A percentile compares a stretch with the other conserved stretches of the same genome.
Evolutionary conservation across 2,113 vertebrate genomes (phyloP).

Genomic region (Cardinalis cardinalis): DNA sequence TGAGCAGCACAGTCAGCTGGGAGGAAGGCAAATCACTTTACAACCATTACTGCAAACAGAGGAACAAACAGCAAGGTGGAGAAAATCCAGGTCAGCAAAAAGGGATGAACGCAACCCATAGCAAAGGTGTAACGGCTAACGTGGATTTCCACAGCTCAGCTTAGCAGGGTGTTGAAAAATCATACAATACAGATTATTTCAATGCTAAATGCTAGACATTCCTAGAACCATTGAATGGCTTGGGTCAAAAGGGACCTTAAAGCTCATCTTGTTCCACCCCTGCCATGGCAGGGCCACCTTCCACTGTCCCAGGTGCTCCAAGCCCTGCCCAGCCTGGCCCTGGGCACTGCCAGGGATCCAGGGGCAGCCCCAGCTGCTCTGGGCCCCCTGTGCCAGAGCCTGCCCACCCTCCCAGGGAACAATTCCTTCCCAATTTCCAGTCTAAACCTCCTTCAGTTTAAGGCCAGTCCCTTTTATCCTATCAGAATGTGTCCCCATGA

Average conservation of each 20-base stretch:
- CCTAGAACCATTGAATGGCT: background rate
- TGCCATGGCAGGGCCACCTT: background rate
- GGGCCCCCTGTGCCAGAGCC: background rate
- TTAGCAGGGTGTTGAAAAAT: background rate
- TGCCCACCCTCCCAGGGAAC: fast-evolving
- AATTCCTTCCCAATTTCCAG: background rate
- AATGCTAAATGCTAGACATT: background rate
- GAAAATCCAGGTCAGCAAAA: background rate
- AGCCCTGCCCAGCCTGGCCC: fast-evolving
- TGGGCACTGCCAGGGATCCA: background rate
- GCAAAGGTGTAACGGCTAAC: background rate
- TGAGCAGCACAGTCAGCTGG: background rate
- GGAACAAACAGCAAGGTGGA: background rate
- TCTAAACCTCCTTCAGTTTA: background rate
- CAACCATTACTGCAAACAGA: background rate
- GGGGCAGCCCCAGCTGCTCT: background rate
- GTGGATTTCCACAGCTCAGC: background rate
- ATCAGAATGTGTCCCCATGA: background rate
- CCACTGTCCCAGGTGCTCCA: background rate
- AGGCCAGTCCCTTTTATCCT: background rate
- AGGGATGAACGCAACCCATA: background rate
- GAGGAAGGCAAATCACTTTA: background rate
- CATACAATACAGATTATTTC: background rate
- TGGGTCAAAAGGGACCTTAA: background rate
- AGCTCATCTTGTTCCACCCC: fast-evolving